Evolutionary conservation across 2,888 invertebrate species (phyloP), one percentile per base, ranked within the genome.

Genomic region (Scelioninae gen. 1): DNA sequence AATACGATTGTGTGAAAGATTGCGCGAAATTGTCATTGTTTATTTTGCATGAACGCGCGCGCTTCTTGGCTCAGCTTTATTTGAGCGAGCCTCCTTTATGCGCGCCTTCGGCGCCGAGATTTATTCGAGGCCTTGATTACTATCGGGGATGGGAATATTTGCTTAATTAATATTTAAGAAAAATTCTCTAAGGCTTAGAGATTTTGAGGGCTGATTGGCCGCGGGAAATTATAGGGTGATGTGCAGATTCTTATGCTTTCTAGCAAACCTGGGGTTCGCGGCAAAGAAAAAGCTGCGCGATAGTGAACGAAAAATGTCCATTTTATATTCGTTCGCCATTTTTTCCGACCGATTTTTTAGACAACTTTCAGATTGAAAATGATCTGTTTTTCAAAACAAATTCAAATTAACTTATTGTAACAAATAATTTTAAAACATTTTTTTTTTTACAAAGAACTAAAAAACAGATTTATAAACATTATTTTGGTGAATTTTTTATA

Each of bases 1-100:
- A 81, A 81, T 74, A 77, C 84, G 84, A 84, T 84, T 80, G 80
- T 80, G 84, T 77, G 81, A 72, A 81, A 81, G 84, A 84, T 81
- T 75, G 80, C n/a, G n/a, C n/a, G n/a, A n/a, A n/a, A n/a, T n/a
- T n/a, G n/a, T n/a, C n/a, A n/a, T n/a, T n/a, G n/a, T n/a, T n/a
- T n/a, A n/a, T n/a, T n/a, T n/a, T n/a, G n/a, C n/a, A n/a, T n/a
- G n/a, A n/a, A n/a, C n/a, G n/a, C n/a, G n/a, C n/a, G n/a, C n/a
- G n/a, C n/a, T n/a, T n/a, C n/a, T n/a, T n/a, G n/a, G n/a, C n/a
- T n/a, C n/a, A n/a, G n/a, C n/a, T n/a, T n/a, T n/a, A n/a, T n/a
- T n/a, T n/a, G n/a, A n/a, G n/a, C n/a, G n/a, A n/a, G n/a, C n/a
- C n/a, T n/a, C n/a, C n/a, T 81, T 81, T 75, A 81, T 81, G 75